Evolutionary conservation across 2,888 invertebrate genomes (phyloP).

Genomic region (Linnaemya vulpina): DNA sequence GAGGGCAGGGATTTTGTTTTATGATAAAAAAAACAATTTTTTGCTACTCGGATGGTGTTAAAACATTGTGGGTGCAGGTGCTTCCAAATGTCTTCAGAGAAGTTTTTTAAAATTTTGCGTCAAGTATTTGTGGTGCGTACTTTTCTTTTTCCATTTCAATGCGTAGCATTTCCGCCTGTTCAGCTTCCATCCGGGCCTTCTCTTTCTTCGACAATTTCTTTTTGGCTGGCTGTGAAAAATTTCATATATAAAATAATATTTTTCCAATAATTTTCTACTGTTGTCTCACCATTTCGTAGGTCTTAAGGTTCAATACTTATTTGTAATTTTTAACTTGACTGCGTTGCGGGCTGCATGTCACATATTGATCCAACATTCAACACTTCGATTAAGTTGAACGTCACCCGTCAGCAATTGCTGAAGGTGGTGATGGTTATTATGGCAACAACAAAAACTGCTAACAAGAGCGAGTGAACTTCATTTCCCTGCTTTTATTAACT

Average conservation of each 20-base stretch:
- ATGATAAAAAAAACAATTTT: too few relatives aligned
- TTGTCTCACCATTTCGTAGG: conserved; percentile 47
- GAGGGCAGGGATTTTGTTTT: too few relatives aligned
- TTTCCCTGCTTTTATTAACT: conserved; percentile 1
- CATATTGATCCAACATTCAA: conserved; percentile 64
- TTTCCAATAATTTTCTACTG: not conserved
- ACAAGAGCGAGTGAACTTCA: conserved; percentile 12
- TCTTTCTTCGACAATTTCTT: conserved; percentile 84
- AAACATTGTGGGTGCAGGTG: too few relatives aligned
- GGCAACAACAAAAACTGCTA: conserved; percentile 40
- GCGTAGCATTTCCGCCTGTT: conserved; percentile 82
- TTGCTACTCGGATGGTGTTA: too few relatives aligned
- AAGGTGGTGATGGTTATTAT: conserved; percentile 46
- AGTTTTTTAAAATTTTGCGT: not conserved
- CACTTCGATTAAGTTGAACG: not conserved
- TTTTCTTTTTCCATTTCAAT: conserved; percentile 83
- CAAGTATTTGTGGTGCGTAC: conserved; percentile 72
- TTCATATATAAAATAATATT: not conserved
- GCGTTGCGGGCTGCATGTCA: not conserved
- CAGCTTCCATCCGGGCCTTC: conserved; percentile 82
- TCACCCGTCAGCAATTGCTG: not conserved
- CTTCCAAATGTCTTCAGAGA: not conserved
- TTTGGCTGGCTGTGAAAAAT: conserved; percentile 79
- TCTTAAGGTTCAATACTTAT: not conserved
- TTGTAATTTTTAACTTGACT: conserved; percentile 9